Base-by-base conservation (phyloP, 2,113 vertebrate species). In the Sinocyclocheilus maitianheensis region DNA sequence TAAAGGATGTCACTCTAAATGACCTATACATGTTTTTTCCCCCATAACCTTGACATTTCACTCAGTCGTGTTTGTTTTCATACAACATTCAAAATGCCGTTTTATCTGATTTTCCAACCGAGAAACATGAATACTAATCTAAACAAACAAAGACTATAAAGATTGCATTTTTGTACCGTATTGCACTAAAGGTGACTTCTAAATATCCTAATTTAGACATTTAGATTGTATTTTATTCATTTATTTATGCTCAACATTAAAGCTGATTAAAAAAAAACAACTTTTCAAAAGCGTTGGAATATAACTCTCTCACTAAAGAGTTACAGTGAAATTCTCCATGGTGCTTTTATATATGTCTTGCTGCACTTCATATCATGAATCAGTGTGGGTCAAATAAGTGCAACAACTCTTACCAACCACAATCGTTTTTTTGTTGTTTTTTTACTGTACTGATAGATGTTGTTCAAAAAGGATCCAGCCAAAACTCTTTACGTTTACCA, bases 401-500 rank as follows among this genome's bases (percentile, higher is more conserved):
- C 77, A 58, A 60, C 77, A 40, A 77, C 24, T 77, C 76, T 20
- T 34, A 58, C 51, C 16, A 34, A 53, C n/a, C 46, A 77, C 53
- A 60, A 58, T 60, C n/a, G 12, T 22, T 34, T 60, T 5, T 22
- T 62, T 60, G 20, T 37, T 34, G n/a, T 5, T 22, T 62, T 60
- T 60, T 58, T 1, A 60, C 16, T 62, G 40, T 62, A 37, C 30
- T 3, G 72, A 48, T 8, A 48, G 72, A 48, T 76, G 74, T 51
- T 74, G 37, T 74, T 43, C 1, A 40, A 22, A 72, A 72, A 12
- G 34, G 3, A 60, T 62, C 40, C 20, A 43, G 62, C 34, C 16
- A 67, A 67, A 81, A 69, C 30, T 85, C n/a, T 85, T 87, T 87
- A 87, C 58, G 67, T 87, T 85, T 53, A 46, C 10, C 62, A 8